These are phyloP conservation scores for Coelogynopora nodosa DNA, from an alignment of 2,888 invertebrate genomes.

Conservation along the genomic window DNA sequence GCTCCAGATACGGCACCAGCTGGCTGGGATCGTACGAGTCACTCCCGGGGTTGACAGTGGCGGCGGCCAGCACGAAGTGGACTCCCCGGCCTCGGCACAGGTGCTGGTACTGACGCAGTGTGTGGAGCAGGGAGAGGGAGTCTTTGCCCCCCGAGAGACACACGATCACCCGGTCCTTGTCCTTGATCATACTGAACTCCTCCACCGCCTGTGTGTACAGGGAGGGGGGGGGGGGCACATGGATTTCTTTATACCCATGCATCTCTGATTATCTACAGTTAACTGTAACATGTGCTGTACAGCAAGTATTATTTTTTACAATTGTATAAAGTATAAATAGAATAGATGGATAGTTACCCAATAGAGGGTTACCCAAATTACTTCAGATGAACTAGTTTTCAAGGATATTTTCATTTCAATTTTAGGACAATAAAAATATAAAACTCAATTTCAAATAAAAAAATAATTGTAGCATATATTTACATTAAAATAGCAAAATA, in stretches of 20 bases:
- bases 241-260: background rate
- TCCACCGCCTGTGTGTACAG: conserved; percentile 76
- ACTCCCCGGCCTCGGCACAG: conserved; percentile 65
- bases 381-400: too few species aligned
- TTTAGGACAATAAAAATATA: too few species aligned
- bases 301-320: too few species aligned
- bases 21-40: conserved; percentile 67
- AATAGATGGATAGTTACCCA: too few species aligned
- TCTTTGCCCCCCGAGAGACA: conserved; percentile 80
- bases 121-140: conserved; percentile 78
- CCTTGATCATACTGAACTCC: conserved; percentile 77
- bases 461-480: too few species aligned
- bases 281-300: too few species aligned
- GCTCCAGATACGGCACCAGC: conserved; percentile 73
- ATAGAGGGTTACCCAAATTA: too few species aligned
- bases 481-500: too few species aligned
- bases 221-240: conserved; percentile 63
- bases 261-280: background rate
- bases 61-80: conserved; percentile 70
- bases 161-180: conserved; percentile 77
- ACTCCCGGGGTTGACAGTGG: conserved; percentile 73
- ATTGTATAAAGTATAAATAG: too few species aligned
- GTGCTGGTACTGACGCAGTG: conserved; percentile 77
- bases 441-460: too few species aligned
- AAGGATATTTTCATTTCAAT: too few species aligned